These are phyloP conservation scores for Rhadinocentrus ornatus DNA, from an alignment of 2,797 vertebrate species.

Conservation along the genomic window DNA sequence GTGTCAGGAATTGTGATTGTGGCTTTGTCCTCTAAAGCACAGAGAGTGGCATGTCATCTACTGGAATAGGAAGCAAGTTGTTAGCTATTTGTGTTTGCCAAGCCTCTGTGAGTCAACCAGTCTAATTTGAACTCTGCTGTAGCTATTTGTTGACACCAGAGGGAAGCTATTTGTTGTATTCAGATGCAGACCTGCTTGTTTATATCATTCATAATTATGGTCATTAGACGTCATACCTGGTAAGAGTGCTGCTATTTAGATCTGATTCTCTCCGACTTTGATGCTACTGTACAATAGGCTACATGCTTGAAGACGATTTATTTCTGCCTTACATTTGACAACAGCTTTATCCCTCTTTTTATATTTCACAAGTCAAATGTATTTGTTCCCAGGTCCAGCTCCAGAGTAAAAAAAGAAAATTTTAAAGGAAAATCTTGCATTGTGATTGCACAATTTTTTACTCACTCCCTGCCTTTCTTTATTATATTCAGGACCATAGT, in stretches of 20 bases:
- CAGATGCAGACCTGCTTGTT: conserved; percentile 19
- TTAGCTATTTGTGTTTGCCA: conserved; percentile 38
- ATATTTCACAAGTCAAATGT: conserved; percentile 1
- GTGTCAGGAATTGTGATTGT: background rate
- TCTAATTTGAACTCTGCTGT: conserved; percentile 59
- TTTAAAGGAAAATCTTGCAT: background rate
- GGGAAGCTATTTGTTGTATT: conserved; percentile 56
- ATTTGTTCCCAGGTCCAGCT: background rate
- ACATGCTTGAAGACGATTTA: background rate
- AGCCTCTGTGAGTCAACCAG: conserved; percentile 48
- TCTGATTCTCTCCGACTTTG: background rate
- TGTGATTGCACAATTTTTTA: background rate
- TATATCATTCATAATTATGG: conserved; percentile 25
- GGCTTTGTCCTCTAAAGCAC: conserved; percentile 18
- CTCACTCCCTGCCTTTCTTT: background rate
- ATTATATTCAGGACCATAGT: background rate
- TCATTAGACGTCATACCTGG: conserved; percentile 14
- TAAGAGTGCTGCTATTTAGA: background rate
- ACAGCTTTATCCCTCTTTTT: background rate
- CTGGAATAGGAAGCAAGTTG: conserved; percentile 41
- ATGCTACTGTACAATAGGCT: background rate
- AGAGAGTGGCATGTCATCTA: conserved; percentile 21
- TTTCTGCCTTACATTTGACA: conserved; percentile 2
- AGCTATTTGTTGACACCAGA: conserved; percentile 58
- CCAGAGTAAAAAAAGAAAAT: too few species aligned